Conservation (phyloP, 2,797 vertebrate genomes). For the Acridotheres tristis region DNA sequence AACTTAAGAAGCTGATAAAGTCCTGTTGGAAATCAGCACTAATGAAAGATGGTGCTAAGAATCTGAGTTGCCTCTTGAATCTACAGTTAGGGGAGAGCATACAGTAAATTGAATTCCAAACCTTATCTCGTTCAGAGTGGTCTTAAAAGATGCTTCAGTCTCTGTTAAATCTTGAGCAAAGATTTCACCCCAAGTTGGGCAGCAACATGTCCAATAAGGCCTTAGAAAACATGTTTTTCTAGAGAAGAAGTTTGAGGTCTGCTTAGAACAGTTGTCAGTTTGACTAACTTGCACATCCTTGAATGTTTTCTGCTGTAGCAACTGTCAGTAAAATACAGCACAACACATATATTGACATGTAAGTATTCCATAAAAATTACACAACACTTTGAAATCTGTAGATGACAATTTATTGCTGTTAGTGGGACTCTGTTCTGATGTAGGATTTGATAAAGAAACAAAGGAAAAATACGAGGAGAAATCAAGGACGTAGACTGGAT, state of each 20-base stretch:
- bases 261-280: background rate
- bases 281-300: background rate
- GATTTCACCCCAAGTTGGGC: background rate
- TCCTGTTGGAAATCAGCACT: background rate
- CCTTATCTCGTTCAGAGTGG: background rate
- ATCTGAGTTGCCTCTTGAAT: background rate
- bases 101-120: background rate
- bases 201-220: background rate
- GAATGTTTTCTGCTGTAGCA: background rate
- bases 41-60: background rate
- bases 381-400: background rate
- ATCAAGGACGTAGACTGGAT: background rate
- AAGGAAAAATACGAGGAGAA: background rate
- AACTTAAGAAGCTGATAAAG: background rate
- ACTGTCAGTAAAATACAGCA: background rate
- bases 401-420: background rate
- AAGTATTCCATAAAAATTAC: background rate
- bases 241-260: background rate
- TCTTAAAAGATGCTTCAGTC: background rate
- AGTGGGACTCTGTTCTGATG: background rate
- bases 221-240: background rate
- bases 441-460: background rate
- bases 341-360: background rate
- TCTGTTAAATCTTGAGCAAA: background rate
- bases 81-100: background rate